These are phyloP conservation scores for Barnardius zonarius DNA, from an alignment of 2,113 vertebrate species.

Conservation along the genomic window DNA sequence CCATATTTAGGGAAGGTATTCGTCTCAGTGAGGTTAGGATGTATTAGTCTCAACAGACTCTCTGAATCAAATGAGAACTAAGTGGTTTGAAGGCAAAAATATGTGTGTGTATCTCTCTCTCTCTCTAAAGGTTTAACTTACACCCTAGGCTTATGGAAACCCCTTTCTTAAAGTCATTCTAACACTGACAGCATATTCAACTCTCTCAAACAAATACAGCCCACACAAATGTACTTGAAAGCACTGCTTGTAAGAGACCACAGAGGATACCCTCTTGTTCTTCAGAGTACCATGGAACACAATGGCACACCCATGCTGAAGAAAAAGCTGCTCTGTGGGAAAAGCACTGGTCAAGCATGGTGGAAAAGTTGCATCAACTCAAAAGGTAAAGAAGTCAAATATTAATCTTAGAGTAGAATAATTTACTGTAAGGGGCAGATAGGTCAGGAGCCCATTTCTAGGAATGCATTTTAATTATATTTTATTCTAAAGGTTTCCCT, in stretches of 20 bases:
- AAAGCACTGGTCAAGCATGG: conserved; percentile 29
- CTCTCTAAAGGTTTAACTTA: conserved; percentile 67
- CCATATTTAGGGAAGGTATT: conserved; percentile 27
- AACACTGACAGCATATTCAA: conserved; percentile 48
- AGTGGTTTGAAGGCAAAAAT: conserved; percentile 61
- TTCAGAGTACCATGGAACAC: conserved; percentile 63
- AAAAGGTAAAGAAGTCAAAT: conserved; percentile 37
- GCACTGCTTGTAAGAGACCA: conserved; percentile 55
- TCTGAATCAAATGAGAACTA: conserved; percentile 68
- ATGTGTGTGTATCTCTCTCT: not conserved
- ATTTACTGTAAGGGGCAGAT: conserved; percentile 77
- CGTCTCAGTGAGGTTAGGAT: not conserved
- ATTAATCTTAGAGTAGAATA: conserved; percentile 43
- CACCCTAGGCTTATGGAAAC: conserved; percentile 71
- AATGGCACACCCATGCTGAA: not conserved
- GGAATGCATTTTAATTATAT: conserved; percentile 57
- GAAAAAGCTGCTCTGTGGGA: conserved; percentile 52
- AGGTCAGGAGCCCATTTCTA: conserved; percentile 71
- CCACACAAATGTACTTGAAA: conserved; percentile 68
- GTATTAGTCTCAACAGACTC: not conserved
- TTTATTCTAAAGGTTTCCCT: conserved; percentile 54
- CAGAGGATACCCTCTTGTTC: conserved; percentile 78
- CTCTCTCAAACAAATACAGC: conserved; percentile 55
- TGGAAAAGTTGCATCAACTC: conserved; percentile 72
- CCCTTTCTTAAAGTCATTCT: conserved; percentile 68